A percentile compares a stretch with the other conserved stretches of the same genome.
Conservation (phyloP, 2,888 invertebrate species). For the Poecilus cupreus region DNA sequence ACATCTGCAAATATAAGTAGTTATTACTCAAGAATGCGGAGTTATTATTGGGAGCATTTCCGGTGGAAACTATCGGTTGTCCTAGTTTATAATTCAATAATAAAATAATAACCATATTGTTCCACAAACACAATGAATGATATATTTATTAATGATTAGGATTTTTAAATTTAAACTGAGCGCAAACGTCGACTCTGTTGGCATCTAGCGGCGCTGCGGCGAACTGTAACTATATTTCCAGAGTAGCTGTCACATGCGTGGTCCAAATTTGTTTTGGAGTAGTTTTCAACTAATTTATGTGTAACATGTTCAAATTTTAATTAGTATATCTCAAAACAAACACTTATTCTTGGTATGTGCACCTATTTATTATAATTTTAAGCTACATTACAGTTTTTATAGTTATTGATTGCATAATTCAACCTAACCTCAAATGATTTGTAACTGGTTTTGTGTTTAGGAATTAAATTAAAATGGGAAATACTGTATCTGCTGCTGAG, state of each 20-base stretch:
- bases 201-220: neutral
- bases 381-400: neutral
- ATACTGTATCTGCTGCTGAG: constrained; percentile 76
- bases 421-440: constrained; percentile 52
- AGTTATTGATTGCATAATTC: constrained; percentile 47
- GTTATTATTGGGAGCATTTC: constrained; percentile 25
- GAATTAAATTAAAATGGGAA: constrained; percentile 75
- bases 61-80: neutral
- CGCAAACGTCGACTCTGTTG: neutral
- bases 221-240: neutral
- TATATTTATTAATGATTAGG: neutral
- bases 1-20: neutral
- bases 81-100: neutral
- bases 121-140: neutral
- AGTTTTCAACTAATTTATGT: neutral
- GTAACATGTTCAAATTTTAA: neutral
- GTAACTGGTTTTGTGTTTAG: neutral
- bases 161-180: neutral
- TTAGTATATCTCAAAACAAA: neutral
- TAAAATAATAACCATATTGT: too few relatives aligned
- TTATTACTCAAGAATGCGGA: constrained; percentile 47
- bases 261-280: neutral
- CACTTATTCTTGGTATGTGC: neutral
- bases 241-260: neutral
- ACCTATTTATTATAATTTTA: neutral